Evolutionary conservation across 2,888 invertebrate genomes (phyloP), one percentile per base, ranked within the genome.

Genomic region (Lithophane semibrunnea): DNA sequence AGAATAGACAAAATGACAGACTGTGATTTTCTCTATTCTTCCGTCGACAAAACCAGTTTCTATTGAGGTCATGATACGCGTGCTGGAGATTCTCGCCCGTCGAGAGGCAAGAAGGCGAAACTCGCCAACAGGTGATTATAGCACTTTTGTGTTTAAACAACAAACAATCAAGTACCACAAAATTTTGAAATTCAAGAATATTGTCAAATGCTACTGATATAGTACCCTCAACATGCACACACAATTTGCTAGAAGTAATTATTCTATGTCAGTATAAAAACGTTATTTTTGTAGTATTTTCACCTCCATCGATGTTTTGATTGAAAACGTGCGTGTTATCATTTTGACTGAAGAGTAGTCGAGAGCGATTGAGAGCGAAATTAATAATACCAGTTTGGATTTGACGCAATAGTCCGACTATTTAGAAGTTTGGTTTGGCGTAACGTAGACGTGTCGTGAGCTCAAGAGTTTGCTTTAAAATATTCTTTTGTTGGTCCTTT

Each of bases 241-340:
- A 85, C 84, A 82, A 47, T 73, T 73, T 66, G 47, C 70, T 60
- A 75, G 3, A 61, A 68, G 13, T 67, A 42, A 60, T 56, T 71
- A 61, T 52, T 68, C 29, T 71, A 74, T 64, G 67, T 85, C 37
- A 85, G 73, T 82, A 63, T 37, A 61, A 80, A 80, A 75, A 73
- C 69, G 69, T 82, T 82, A 85, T 66, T 69, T 7, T 66, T 77
- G 72, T 69, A 74, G 18, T 21, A 7, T 64, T 54, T 42, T 77
- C 79, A 81, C 84, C 63, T 79, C 67, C 75, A 72, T 83, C 82
- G 86, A 88, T 71, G 74, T 66, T 75, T 72, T 82, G 82, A 80
- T 86, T 75, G 49, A 70, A 85, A 88, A 84, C 89, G 90, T 91
- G 90, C 90, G 83, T 79, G 88, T 91, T 90, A 91, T 86, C 79